Evolutionary conservation across 2,888 invertebrate genomes (phyloP).

Genomic region (Dilophus febrilis): DNA sequence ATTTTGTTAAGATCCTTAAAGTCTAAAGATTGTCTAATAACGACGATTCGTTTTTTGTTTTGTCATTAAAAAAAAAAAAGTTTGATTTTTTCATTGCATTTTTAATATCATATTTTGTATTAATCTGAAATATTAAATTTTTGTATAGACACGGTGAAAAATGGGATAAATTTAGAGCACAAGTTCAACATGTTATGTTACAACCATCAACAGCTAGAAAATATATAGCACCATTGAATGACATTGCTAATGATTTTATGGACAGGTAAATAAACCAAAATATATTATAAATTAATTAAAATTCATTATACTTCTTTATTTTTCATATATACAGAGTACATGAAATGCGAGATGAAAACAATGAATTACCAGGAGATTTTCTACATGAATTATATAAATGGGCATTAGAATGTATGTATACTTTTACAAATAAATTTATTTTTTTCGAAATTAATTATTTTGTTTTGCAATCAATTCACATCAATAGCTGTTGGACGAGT

Average conservation of each 20-base stretch:
- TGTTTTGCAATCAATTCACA: neutral
- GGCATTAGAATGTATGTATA: slow-evolving; percentile 62
- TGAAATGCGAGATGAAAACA: slow-evolving; percentile 36
- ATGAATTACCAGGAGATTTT: slow-evolving; percentile 49
- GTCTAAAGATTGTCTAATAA: too few relatives aligned
- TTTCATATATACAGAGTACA: slow-evolving; percentile 39
- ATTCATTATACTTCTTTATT: too few relatives aligned
- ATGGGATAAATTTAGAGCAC: slow-evolving; percentile 71
- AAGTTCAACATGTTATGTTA: slow-evolving; percentile 68
- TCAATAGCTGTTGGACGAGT: slow-evolving; percentile 61
- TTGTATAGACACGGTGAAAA: slow-evolving; percentile 68
- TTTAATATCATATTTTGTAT: neutral
- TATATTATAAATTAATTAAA: too few relatives aligned
- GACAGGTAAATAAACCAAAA: slow-evolving; percentile 31
- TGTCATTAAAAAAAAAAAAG: neutral
- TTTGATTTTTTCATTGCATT: neutral
- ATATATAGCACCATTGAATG: slow-evolving; percentile 54
- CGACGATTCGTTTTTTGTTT: neutral
- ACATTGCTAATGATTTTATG: slow-evolving; percentile 61
- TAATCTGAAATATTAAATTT: neutral
- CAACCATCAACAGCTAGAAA: slow-evolving; percentile 62
- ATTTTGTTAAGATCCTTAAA: too few relatives aligned
- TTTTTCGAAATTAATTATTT: neutral
- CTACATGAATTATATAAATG: slow-evolving; percentile 59
- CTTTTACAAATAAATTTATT: neutral